Evolutionary conservation across 2,888 invertebrate genomes (phyloP).

Genomic region (Sphinx pinastri): DNA sequence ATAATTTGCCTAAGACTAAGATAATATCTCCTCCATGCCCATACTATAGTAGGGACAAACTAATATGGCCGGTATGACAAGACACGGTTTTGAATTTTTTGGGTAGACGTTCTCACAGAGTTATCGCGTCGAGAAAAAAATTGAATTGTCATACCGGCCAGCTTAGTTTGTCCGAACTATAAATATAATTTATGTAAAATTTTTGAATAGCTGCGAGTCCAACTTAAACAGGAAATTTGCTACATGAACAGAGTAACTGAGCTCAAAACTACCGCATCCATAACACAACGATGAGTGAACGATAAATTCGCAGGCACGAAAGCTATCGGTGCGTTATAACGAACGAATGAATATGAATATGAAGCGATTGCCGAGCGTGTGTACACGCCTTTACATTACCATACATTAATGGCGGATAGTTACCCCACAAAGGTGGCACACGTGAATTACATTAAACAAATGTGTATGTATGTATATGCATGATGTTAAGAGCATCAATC

Average conservation of each 20-base stretch:
- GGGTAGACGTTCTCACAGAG: too few species aligned
- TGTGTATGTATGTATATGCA: background rate
- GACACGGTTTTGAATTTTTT: too few species aligned
- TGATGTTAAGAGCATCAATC: background rate
- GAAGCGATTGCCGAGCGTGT: constrained; percentile 60
- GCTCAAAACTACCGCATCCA: constrained; percentile 43
- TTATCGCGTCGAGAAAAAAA: too few species aligned
- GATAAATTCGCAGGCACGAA: constrained; percentile 44
- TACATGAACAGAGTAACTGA: background rate
- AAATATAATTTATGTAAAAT: too few species aligned
- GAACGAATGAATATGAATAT: constrained; percentile 81
- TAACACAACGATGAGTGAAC: constrained; percentile 27
- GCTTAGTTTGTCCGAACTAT: too few species aligned
- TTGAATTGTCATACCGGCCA: too few species aligned
- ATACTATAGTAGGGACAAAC: too few species aligned
- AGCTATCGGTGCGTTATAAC: constrained; percentile 77
- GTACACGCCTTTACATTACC: constrained; percentile 66
- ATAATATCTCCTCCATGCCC: too few species aligned
- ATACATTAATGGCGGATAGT: constrained; percentile 58
- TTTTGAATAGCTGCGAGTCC: too few species aligned
- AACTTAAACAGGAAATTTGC: too few species aligned
- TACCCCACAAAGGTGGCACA: constrained; percentile 20
- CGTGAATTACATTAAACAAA: background rate
- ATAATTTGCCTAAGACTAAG: too few species aligned
- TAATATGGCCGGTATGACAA: too few species aligned